These are phyloP conservation scores for Callipepla californica DNA, from an alignment of 2,113 vertebrate genomes.

Conservation along the genomic window DNA sequence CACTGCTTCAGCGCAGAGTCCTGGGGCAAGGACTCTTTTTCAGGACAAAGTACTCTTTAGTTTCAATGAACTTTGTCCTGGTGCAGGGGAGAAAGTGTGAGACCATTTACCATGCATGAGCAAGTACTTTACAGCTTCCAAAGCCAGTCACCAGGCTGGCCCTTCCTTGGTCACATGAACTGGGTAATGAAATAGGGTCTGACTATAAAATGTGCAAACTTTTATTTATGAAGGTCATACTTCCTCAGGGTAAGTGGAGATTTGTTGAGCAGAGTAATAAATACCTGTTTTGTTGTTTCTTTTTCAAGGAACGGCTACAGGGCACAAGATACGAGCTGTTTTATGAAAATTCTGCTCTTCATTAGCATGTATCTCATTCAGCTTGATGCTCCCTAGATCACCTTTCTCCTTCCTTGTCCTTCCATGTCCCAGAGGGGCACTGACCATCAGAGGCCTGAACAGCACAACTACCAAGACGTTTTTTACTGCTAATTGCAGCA, in stretches of 20 bases:
- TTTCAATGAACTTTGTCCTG: background rate
- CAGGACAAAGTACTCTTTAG: background rate
- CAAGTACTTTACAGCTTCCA: background rate
- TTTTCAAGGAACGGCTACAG: background rate
- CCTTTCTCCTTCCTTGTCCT: background rate
- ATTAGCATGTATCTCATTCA: background rate
- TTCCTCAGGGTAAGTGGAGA: background rate
- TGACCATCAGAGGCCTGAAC: background rate
- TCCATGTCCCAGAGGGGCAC: background rate
- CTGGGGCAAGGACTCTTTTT: background rate
- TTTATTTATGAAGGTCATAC: background rate
- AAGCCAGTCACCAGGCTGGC: background rate
- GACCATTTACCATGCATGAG: rapidly evolving
- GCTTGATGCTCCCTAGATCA: background rate
- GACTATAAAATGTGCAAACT: background rate
- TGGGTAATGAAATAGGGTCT: background rate
- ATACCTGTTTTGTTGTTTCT: background rate
- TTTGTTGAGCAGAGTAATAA: conserved; percentile 5
- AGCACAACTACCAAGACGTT: background rate
- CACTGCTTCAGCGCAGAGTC: background rate
- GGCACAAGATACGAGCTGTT: background rate
- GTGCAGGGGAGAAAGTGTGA: background rate
- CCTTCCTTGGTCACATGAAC: background rate
- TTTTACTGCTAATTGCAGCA: background rate
- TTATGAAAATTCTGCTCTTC: conserved; percentile 5